A percentile compares a stretch with the other conserved stretches of the same genome.
Evolutionary conservation across 2,113 vertebrate species (phyloP).

Genomic region (Laterallus jamaicensis): DNA sequence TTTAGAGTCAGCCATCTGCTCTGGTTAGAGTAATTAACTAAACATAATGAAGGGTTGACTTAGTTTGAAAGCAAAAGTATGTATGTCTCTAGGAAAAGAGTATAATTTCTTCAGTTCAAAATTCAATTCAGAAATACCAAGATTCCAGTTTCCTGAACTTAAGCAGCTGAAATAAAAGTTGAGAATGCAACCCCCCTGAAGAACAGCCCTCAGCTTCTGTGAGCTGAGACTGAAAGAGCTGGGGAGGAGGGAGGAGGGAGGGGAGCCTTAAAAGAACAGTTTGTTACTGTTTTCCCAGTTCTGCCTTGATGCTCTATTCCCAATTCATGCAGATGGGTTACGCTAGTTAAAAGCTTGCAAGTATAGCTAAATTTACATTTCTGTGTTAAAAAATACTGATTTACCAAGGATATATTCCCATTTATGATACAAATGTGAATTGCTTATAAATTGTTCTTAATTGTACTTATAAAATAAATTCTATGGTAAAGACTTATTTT

Average conservation of each 20-base stretch:
- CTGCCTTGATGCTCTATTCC: neutral
- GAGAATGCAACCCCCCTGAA: neutral
- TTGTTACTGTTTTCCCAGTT: neutral
- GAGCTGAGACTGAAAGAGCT: neutral
- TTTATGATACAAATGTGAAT: neutral
- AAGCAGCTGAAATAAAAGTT: neutral
- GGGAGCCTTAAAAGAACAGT: neutral
- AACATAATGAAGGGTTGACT: conserved; percentile 48
- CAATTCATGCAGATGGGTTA: neutral
- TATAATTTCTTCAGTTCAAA: neutral
- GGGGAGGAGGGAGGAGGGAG: too few species aligned
- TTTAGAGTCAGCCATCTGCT: conserved; percentile 90
- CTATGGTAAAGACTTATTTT: neutral
- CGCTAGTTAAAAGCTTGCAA: neutral
- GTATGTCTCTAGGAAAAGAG: neutral
- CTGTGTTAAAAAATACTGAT: neutral
- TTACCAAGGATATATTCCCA: neutral
- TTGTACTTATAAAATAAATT: neutral
- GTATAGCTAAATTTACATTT: neutral
- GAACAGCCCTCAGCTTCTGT: neutral
- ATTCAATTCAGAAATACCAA: neutral
- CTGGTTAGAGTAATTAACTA: conserved; percentile 66
- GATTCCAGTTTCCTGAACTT: neutral
- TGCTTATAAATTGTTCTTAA: neutral
- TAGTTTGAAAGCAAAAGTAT: conserved; percentile 44